Evolutionary conservation across 2,113 vertebrate genomes (phyloP).

Genomic region (Camelus bactrianus): DNA sequence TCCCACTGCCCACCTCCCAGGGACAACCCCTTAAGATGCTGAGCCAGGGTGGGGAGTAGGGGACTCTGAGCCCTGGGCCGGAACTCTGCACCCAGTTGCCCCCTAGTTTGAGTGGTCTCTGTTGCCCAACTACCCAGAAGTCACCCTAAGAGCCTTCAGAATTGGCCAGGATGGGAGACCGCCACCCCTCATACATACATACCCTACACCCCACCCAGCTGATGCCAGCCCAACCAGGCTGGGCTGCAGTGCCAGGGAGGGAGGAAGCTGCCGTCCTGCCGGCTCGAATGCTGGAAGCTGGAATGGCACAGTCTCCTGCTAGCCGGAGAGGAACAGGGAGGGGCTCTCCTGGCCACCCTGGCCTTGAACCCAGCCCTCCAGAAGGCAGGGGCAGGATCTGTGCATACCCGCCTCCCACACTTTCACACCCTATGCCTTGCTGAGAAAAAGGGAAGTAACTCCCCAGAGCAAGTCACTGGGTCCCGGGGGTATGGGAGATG

Average conservation of each 20-base stretch:
- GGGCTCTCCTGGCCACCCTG: background rate
- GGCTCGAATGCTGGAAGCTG: background rate
- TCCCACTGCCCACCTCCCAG: background rate
- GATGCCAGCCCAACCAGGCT: background rate
- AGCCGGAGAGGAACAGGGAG: background rate
- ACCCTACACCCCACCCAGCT: background rate
- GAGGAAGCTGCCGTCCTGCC: background rate
- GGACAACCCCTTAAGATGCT: background rate
- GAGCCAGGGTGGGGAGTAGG: background rate
- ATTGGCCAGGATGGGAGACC: background rate
- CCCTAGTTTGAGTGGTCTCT: background rate
- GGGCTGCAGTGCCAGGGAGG: background rate
- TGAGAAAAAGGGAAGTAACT: constrained; percentile 23
- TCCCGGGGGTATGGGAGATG: constrained; percentile 13
- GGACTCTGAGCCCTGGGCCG: background rate
- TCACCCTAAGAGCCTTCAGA: background rate
- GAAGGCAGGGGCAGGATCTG: background rate
- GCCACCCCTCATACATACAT: background rate
- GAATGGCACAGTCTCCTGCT: background rate
- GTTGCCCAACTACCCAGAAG: background rate
- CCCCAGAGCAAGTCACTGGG: constrained; percentile 17
- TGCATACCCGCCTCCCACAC: background rate
- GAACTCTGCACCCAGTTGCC: background rate
- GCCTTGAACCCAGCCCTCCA: background rate
- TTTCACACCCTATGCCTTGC: background rate